Conservation (phyloP, 2,113 vertebrate species). For the Phylloscopus whistleri region DNA sequence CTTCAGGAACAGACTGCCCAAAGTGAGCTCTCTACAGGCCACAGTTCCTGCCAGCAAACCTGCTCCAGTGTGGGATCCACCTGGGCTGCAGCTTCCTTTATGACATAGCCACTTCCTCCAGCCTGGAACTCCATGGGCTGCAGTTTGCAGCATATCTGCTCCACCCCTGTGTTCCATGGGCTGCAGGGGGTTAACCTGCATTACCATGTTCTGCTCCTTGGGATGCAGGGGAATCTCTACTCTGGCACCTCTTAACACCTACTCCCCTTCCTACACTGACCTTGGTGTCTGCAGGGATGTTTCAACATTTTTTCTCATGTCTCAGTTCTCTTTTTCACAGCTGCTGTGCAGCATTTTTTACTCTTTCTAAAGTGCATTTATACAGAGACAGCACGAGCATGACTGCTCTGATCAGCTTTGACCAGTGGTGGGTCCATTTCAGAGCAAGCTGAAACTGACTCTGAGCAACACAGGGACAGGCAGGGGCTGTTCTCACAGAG, state of each 20-base stretch:
- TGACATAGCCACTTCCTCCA: background rate
- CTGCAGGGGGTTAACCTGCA: background rate
- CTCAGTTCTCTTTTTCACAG: background rate
- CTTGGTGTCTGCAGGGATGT: background rate
- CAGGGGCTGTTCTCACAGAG: background rate
- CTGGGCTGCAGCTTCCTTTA: background rate
- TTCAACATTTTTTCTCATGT: background rate
- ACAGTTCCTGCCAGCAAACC: background rate
- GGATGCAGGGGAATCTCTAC: background rate
- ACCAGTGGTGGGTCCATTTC: background rate
- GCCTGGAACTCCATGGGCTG: background rate
- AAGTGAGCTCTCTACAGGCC: accelerated
- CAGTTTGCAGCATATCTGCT: background rate
- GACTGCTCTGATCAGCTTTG: background rate
- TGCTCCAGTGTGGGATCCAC: background rate
- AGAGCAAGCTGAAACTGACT: background rate
- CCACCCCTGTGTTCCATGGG: accelerated
- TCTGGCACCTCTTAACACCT: background rate
- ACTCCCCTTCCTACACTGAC: background rate
- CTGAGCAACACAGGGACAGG: background rate
- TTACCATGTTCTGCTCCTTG: background rate
- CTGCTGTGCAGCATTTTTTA: background rate
- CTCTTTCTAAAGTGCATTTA: background rate
- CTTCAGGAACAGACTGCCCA: background rate
- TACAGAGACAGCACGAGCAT: background rate